Evolutionary conservation across 1,140 invertebrate species (phyloP), one percentile per base, ranked within the genome.

Genomic region (Tribolium castaneum): DNA sequence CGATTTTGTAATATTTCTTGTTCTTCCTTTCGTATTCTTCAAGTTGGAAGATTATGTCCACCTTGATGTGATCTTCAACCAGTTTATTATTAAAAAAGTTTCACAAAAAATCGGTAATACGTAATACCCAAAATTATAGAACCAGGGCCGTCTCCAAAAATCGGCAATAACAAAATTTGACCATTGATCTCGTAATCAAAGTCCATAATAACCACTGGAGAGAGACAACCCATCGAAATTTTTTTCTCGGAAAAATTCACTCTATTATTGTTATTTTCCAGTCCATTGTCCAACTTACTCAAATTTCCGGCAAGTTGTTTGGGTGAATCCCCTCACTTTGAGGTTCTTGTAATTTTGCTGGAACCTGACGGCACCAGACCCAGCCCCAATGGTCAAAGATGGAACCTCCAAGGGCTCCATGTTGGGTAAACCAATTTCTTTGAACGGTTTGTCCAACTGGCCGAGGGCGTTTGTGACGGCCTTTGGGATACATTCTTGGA

Each of bases 11-110:
- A 19, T 59, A 75, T n/a, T 51, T 22, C 6, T 77, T 13, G 3
- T 35, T 59, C 6, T 74, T 35, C 51, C 76, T 80, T 22, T 75
- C 34, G 3, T n/a, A 71, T 30, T 70, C 52, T 10, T 80, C 76
- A 5, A 80, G 9, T 7, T 45, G 7, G n/a, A 45, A 45, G n/a
- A 45, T 45, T 9, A 45, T 45, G 9, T 45, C 39, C 7, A 45
- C 39, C 0, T 9, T 9, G 9, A 45, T 45, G 39, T 45, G 7
- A 10, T 45, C 39, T 45, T 10, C 7, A 45, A 45, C 2, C 1
- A 19, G 1, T 19, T 19, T 2, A 45, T 45, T 3, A 45, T 39
- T 39, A 45, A 9, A 0, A n/a, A 45, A 45, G 7, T 10, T 10
- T 45, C 0, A 45, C 3, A 45, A 45, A 45, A 45, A 6, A 45